Evolutionary conservation across 2,888 invertebrate species (phyloP), one percentile per base, ranked within the genome.

Genomic region (Chouioia cunea): DNA sequence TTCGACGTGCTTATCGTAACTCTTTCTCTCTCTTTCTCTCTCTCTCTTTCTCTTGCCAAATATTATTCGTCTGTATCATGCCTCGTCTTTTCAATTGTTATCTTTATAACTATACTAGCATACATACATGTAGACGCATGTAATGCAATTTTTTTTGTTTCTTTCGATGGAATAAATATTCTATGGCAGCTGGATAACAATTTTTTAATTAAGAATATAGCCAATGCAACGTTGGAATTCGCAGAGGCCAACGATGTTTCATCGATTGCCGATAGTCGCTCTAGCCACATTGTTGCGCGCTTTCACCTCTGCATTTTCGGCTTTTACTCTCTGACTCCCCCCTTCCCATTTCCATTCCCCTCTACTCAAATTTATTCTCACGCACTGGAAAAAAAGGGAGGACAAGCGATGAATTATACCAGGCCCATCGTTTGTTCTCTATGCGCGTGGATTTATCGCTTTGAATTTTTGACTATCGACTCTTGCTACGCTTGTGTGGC

Each of bases 201-300:
- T 59, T 65, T 70, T 70, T 70, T 59, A 70, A 59, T 65, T 65
- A 59, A 58, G 48, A 65, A 65, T 59, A 46, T 57, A 54, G 36
- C 36, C 36, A 60, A 48, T 12, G 22, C 12, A 23, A 15, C 53
- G 23, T 15, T 59, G 59, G 52, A 70, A 70, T 70, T 70, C 59
- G 47, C 27, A 52, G 56, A 36, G 36, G 22, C 16, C 68, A 48
- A n/a, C 68, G 36, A 47, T 62, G 68, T 43, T 36, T 15, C 57
- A 63, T 69, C 62, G 62, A 69, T 69, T 69, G 50, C 27, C 69
- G 54, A 63, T 69, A 48, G 44, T 8, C 36, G 8, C 47, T n/a
- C n/a, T 12, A 43, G 52, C 43, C 36, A 53, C 27, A 64, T 64
- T 64, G 64, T 64, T 54, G 54, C 54, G 64, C 23, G 64, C 54